These are phyloP conservation scores for Platycnemis pennipes DNA, from an alignment of 2,888 invertebrate species.

Conservation along the genomic window DNA sequence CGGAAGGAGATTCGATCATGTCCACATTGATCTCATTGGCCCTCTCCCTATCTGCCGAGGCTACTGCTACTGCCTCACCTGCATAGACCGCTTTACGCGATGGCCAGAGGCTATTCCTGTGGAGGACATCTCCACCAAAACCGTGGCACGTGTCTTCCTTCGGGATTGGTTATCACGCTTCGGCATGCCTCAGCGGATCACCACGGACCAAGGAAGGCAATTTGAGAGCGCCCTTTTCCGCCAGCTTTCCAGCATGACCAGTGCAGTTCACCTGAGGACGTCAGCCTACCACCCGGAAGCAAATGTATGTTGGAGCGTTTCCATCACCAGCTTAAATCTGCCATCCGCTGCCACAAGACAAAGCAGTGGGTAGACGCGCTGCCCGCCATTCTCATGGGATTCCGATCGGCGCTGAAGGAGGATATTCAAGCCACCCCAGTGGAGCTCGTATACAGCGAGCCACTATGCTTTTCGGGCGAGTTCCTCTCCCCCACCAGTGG, in stretches of 20 bases:
- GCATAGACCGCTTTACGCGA: no score
- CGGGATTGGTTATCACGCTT: no score
- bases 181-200: no score
- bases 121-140: no score
- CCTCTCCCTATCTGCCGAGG: not conserved
- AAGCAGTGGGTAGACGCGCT: not conserved
- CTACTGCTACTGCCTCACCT: not conserved
- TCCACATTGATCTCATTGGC: conserved; percentile 25
- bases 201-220: not conserved
- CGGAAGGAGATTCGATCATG: not conserved
- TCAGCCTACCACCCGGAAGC: not conserved
- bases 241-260: not conserved
- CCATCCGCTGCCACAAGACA: not conserved
- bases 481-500: no score
- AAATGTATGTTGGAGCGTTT: not conserved
- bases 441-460: no score
- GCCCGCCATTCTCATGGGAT: no score
- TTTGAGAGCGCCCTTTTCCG: not conserved
- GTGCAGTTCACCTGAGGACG: not conserved
- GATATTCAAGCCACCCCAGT: no score
- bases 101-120: no score
- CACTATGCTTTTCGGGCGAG: no score
- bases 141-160: no score
- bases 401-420: no score
- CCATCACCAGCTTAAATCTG: not conserved